These are phyloP conservation scores for Eudasyphora cyanicolor DNA, from an alignment of 2,888 invertebrate species.

Conservation along the genomic window DNA sequence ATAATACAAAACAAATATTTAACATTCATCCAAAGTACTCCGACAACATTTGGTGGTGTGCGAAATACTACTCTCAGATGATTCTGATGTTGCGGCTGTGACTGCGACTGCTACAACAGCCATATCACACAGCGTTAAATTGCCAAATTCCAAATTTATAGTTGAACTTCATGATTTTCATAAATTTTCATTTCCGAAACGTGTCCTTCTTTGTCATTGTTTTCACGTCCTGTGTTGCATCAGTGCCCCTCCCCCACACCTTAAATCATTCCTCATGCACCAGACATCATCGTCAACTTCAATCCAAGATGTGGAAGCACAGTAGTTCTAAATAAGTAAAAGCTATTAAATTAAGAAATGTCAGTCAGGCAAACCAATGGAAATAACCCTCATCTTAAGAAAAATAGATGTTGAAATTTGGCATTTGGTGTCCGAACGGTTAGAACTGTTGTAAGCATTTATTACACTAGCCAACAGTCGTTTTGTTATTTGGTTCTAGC, in stretches of 20 bases:
- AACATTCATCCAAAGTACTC: constrained; percentile 34
- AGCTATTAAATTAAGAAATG: too few species aligned
- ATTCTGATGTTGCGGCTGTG: background rate
- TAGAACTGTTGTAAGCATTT: too few species aligned
- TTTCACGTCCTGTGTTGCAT: too few species aligned
- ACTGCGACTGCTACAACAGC: background rate
- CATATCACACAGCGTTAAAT: constrained; percentile 68
- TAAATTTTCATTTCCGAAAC: constrained; percentile 75
- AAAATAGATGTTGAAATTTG: too few species aligned
- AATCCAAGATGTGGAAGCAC: background rate
- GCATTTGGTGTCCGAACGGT: too few species aligned
- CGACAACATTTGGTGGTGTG: background rate
- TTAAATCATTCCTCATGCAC: background rate
- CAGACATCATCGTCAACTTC: constrained; percentile 11
- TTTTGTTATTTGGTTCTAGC: too few species aligned
- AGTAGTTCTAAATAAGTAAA: background rate
- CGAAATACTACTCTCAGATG: background rate
- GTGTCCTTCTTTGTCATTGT: constrained; percentile 70
- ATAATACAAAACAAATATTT: constrained; percentile 47
- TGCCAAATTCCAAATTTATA: constrained; percentile 75
- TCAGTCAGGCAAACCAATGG: too few species aligned
- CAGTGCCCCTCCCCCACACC: background rate
- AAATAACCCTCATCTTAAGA: too few species aligned
- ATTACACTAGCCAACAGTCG: too few species aligned
- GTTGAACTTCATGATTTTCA: constrained; percentile 75